A percentile compares a stretch with the other conserved stretches of the same genome.
These are phyloP conservation scores for Triplophysa yarkandensis DNA, from an alignment of 2,797 vertebrate genomes.

Conservation along the genomic window DNA sequence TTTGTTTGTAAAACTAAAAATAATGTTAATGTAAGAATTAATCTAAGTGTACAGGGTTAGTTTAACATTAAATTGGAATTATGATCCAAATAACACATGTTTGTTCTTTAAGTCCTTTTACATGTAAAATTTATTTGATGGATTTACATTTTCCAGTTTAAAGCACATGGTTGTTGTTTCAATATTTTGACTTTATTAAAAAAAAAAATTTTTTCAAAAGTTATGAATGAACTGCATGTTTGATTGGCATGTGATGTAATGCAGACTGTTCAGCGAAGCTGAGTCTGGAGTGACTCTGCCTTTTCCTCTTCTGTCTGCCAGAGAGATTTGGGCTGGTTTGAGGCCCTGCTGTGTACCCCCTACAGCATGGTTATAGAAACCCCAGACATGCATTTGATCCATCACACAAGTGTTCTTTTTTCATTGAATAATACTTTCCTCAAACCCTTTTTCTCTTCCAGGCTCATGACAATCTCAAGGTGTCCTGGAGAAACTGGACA, in stretches of 20 bases:
- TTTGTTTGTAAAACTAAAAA: too few species aligned
- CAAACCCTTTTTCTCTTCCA: not conserved
- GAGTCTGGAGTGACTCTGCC: slow-evolving; percentile 28
- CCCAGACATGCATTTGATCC: not conserved
- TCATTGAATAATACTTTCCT: not conserved
- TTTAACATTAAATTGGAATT: too few species aligned
- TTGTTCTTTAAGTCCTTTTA: too few species aligned
- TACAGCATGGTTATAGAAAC: slow-evolving; percentile 34
- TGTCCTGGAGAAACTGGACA: too few species aligned
- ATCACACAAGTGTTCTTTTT: not conserved
- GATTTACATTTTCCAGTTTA: too few species aligned
- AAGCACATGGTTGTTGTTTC: too few species aligned
- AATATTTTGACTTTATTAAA: not conserved
- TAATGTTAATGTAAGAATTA: too few species aligned
- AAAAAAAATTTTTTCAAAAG: not conserved
- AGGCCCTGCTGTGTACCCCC: not conserved
- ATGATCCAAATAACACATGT: too few species aligned
- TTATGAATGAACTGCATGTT: not conserved
- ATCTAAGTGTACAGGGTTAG: too few species aligned
- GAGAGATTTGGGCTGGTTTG: slow-evolving; percentile 28
- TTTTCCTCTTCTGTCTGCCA: slow-evolving; percentile 40
- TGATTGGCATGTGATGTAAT: not conserved
- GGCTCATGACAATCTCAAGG: not conserved
- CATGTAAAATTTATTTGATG: too few species aligned
- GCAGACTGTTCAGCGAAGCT: slow-evolving; percentile 33